A percentile compares a stretch with the other conserved stretches of the same genome.
phyloP scores from a whole-genome alignment of 37 sponge, comb jelly and placozoan species.

The Axinella damicornis region DNA sequence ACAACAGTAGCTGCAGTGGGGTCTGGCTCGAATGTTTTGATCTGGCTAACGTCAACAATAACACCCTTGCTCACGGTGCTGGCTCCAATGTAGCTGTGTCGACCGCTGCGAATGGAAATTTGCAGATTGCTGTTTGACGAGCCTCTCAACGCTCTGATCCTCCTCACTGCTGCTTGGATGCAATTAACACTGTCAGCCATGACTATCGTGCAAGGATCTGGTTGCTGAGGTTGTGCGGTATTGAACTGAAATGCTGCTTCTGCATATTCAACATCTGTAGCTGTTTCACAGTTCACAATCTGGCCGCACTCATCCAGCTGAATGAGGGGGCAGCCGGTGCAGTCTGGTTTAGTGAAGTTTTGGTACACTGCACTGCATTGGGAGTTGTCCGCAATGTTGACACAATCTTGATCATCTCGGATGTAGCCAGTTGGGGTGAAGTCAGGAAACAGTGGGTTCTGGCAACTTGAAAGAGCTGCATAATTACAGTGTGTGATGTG shows the following conservation, averaged over 20 bases:
- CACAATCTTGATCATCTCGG: not conserved
- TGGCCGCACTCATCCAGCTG: not conserved
- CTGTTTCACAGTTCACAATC: constrained; percentile 1
- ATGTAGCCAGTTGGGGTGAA: constrained; percentile 5
- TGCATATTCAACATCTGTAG: constrained; percentile 1
- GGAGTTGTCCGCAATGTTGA: not conserved
- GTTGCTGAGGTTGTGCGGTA: not conserved
- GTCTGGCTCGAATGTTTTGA: not conserved
- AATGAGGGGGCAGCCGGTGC: not conserved
- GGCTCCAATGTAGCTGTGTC: constrained; percentile 4
- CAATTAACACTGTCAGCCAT: not conserved
- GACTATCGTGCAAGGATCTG: not conserved
- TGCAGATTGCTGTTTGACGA: not conserved
- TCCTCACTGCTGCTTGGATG: not conserved
- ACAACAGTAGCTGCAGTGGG: not conserved
- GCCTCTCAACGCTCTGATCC: not conserved
- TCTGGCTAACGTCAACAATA: not conserved
- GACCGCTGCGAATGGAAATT: not conserved
- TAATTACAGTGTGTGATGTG: too few species aligned
- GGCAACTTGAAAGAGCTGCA: not conserved
- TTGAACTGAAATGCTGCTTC: constrained; percentile 14
- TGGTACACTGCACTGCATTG: not conserved
- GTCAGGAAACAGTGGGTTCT: not conserved
- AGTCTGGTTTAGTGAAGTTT: not conserved
- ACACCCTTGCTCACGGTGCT: constrained; percentile 1